Evolutionary conservation across 2,888 invertebrate species (phyloP), one percentile per base, ranked within the genome.

Genomic region (Melanostoma mellinum): DNA sequence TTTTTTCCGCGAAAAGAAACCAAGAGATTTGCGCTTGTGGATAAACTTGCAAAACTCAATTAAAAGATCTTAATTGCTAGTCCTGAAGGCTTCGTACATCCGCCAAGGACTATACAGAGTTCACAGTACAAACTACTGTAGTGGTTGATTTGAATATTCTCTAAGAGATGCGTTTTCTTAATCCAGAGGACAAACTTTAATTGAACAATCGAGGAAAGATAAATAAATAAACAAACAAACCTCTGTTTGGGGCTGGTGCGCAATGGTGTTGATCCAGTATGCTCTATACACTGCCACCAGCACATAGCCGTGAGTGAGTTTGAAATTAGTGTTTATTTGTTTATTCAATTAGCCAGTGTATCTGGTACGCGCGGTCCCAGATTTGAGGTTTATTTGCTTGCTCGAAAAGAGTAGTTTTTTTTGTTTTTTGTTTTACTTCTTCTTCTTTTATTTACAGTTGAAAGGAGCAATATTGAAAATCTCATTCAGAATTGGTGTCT

Each of bases 121-220:
- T 4, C 33, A 8, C 10, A 35, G 8, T 8, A 61, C 56, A 56
- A 38, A 55, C 38, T 38, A 9, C 42, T 33, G 2, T 8, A 40
- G 2, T 30, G 40, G 40, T 58, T 2, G 32, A 60, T 60, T 60
- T 60, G 33, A 60, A 60, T 44, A 52, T 44, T 32, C 38, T 9
- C 38, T n/a, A 50, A 10, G 6, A 58, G 4, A 46, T 35, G 68
- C 53, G 38, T 60, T 9, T 40, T 40, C 4, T 20, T 30, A 6
- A 56, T 46, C 20, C 61, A 30, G n/a, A 69, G 10, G 72, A 81
- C 77, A 68, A 82, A 82, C 73, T 82, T 82, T 73, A 61, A 72
- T 68, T 72, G 77, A 77, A 73, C 71, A 71, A 53, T 80, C 58
- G 20, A 20, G 20, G 20, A 65, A 69, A 61, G 71, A 52, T 52